These are phyloP conservation scores for Arnoldichthys spilopterus DNA, from an alignment of 2,797 vertebrate genomes.

Conservation along the genomic window DNA sequence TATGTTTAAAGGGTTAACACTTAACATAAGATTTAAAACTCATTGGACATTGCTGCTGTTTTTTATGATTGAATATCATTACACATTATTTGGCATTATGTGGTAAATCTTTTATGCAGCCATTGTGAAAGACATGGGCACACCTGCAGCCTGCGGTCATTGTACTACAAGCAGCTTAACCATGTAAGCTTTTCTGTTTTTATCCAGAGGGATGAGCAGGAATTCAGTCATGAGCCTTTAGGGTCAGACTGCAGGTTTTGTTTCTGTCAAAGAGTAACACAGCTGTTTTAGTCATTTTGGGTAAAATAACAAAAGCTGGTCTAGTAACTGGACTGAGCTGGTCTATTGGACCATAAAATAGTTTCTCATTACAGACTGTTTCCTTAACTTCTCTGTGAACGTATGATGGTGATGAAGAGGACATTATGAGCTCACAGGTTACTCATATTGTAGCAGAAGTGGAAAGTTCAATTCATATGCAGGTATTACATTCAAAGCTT, in stretches of 20 bases:
- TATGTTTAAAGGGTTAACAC: no score
- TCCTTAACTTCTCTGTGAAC: constrained; percentile 76
- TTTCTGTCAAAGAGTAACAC: neutral
- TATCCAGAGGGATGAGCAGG: no score
- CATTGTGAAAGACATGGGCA: neutral
- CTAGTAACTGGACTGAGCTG: no score
- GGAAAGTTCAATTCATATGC: constrained; percentile 69
- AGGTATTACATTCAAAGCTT: constrained; percentile 63
- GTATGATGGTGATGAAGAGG: constrained; percentile 81
- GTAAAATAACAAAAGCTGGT: neutral
- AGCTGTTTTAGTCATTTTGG: neutral
- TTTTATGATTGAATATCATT: neutral
- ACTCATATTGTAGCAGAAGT: constrained; percentile 81
- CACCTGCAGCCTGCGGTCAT: neutral
- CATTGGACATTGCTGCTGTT: neutral
- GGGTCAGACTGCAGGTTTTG: neutral
- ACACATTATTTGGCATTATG: neutral
- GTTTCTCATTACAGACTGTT: neutral
- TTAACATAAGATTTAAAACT: no score
- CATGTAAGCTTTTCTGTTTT: neutral
- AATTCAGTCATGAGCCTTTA: neutral
- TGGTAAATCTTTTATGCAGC: neutral
- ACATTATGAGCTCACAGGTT: constrained; percentile 75
- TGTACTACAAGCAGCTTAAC: no score
- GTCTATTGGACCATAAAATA: neutral